These are phyloP conservation scores for Melanerpes aurifrons DNA, from an alignment of 2,113 vertebrate species.

Conservation along the genomic window DNA sequence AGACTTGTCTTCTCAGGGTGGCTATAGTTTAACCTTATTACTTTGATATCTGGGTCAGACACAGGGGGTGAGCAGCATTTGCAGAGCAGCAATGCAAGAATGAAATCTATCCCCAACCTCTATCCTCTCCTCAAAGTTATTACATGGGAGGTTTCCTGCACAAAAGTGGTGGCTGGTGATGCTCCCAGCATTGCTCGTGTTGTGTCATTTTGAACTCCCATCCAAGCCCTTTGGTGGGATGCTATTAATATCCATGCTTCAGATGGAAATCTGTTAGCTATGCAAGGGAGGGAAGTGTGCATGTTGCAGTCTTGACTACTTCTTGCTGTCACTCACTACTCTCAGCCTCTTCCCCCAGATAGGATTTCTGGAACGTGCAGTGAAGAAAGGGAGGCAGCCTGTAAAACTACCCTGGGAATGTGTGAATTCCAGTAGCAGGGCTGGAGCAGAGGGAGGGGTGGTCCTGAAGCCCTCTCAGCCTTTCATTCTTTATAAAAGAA, in stretches of 20 bases:
- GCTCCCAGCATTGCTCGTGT: not conserved
- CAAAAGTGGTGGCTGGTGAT: not conserved
- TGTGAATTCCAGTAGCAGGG: conserved; percentile 53
- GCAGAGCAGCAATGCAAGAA: not conserved
- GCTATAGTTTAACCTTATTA: not conserved
- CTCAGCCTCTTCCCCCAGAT: not conserved
- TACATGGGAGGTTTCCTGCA: not conserved
- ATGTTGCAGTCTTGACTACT: not conserved
- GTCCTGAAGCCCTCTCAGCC: not conserved
- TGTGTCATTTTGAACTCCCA: not conserved
- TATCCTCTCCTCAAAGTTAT: not conserved
- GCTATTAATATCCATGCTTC: not conserved
- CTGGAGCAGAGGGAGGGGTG: not conserved
- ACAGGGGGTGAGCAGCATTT: not conserved
- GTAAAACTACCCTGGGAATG: conserved; percentile 21
- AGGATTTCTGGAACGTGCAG: not conserved
- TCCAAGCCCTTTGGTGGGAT: not conserved
- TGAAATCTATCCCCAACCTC: not conserved
- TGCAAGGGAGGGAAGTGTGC: not conserved
- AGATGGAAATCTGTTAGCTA: not conserved
- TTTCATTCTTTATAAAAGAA: conserved; percentile 24
- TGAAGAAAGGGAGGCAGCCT: not conserved
- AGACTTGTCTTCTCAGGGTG: not conserved
- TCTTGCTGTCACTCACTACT: not conserved
- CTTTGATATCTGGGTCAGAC: not conserved